Evolutionary conservation across 2,888 invertebrate species (phyloP).

Genomic region (Auanema freiburgensis): DNA sequence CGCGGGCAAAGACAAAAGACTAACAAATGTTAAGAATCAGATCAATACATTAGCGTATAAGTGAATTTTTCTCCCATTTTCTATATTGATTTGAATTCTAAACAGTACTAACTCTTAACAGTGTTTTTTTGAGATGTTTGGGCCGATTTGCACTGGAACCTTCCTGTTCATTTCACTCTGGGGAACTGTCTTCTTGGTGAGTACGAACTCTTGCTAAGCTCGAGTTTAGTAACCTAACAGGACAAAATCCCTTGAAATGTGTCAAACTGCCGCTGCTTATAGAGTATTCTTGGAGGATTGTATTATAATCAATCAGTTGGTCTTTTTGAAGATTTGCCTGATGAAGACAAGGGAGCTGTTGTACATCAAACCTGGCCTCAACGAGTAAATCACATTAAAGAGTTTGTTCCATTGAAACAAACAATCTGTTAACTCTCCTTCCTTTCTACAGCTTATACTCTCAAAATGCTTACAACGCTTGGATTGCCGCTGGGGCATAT

Average conservation of each 20-base stretch:
- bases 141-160: constrained; percentile 46
- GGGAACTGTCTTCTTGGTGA: constrained; percentile 54
- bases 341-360: constrained; percentile 9
- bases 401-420: not conserved
- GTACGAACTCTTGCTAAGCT: constrained; percentile 9
- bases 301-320: constrained; percentile 51
- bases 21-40: constrained; percentile 4
- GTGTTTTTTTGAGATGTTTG: constrained; percentile 28
- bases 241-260: not conserved
- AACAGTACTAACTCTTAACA: not conserved
- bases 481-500: constrained; percentile 41
- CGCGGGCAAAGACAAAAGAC: constrained; percentile 24
- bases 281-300: constrained; percentile 45
- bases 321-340: constrained; percentile 49
- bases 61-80: not conserved
- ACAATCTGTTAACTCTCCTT: not conserved
- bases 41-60: no score
- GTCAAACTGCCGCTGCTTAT: constrained; percentile 5
- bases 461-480: constrained; percentile 52
- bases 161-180: constrained; percentile 48
- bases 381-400: not conserved
- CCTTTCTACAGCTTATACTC: constrained; percentile 32
- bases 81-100: not conserved
- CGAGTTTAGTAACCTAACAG: not conserved
- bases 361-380: constrained; percentile 2